phyloP scores from a whole-genome alignment of 23 tunicate species.

The Corella eumyota region DNA sequence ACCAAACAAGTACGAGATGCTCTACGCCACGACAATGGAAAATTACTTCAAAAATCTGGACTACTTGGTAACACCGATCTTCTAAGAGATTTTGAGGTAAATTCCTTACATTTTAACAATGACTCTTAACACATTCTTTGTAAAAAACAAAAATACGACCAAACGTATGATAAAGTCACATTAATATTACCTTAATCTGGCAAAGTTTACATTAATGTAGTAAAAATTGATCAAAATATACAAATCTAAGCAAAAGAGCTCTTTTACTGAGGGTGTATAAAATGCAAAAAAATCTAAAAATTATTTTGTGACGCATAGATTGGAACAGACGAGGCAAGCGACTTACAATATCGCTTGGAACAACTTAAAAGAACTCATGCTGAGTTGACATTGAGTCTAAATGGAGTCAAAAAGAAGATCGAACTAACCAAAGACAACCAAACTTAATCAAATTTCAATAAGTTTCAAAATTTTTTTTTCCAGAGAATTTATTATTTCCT shows the following conservation, averaged over 20 bases:
- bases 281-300: too few species aligned
- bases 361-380: constrained; percentile 69
- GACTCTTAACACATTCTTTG: too few species aligned
- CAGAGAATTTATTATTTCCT: too few species aligned
- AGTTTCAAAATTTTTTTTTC: too few species aligned
- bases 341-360: constrained; percentile 41
- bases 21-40: constrained; percentile 69
- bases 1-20: constrained; percentile 85
- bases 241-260: too few species aligned
- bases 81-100: constrained; percentile 72
- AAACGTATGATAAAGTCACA: too few species aligned
- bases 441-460: background rate
- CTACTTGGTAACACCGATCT: constrained; percentile 62
- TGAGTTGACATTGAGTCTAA: constrained; percentile 67
- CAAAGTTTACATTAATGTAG: too few species aligned
- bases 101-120: background rate
- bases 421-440: constrained; percentile 57
- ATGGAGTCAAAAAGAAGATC: constrained; percentile 78
- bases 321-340: constrained; percentile 63
- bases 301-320: too few species aligned
- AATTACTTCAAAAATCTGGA: constrained; percentile 68
- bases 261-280: too few species aligned
- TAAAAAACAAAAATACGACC: too few species aligned
- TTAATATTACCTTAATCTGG: too few species aligned
- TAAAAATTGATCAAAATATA: too few species aligned